Base-by-base conservation (phyloP, 2,113 vertebrate species). In the Dicentrarchus labrax region DNA sequence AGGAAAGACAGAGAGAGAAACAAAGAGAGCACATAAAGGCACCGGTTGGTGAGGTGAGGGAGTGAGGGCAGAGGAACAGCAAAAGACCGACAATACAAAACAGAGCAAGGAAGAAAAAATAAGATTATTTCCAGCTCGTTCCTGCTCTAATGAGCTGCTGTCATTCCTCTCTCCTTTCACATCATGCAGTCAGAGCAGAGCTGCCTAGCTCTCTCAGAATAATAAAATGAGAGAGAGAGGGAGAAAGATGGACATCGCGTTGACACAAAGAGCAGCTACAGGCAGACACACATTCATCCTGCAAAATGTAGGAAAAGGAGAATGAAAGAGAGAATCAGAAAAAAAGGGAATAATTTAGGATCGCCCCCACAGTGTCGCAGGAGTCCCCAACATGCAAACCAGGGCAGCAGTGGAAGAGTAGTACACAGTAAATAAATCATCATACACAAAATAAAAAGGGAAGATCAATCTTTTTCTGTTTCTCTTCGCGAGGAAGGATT, bases 351-450 rank as follows among this genome's bases (percentile, higher is more conserved):
- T 94, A 88, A 94, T 93, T 94, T 80, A 93, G 86, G 66, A 90
- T 75, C 80, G 54, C 72, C 81, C 88, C 82, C 54, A 74, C 24
- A 45, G 76, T 78, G 77, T 67, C 17, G 65, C 67, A 89, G 81
- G 86, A 89, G 84, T 86, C 78, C 83, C 85, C 79, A 64, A 89
- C 86, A 92, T 91, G 84, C 87, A 92, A 93, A 93, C 82, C 86
- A 80, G 87, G 87, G 80, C 80, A 64, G 79, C 61, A 43, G 81
- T 72, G 68, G 65, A 78, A 75, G 84, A 89, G 78, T 10, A 67
- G 87, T 64, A 84, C 81, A 86, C 78, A 88, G 86, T 94, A 92
- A 93, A 94, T 91, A 93, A 94, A 93, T 90, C 81, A 93, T 93
- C 82, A 89, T 57, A 85, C 21, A 5, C 54, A 80, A 88, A 91